Evolutionary conservation across 2,888 invertebrate species (phyloP).

Genomic region (Watsonalla cultraria): DNA sequence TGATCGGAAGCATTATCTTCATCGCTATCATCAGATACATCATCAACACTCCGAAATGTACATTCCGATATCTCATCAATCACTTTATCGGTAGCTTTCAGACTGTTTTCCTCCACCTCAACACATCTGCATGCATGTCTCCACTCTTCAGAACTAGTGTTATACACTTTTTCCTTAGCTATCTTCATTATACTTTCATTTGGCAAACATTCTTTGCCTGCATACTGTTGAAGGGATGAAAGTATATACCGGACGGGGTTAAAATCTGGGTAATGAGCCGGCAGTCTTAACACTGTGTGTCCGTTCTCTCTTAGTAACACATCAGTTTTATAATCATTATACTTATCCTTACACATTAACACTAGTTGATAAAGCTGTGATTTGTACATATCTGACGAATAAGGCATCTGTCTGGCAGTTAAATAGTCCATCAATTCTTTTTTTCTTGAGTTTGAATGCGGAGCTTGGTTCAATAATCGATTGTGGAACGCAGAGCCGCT

Average conservation of each 20-base stretch:
- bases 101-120: constrained; percentile 29
- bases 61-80: constrained; percentile 32
- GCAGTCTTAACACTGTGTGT: constrained; percentile 24
- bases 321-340: constrained; percentile 30
- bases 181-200: constrained; percentile 29
- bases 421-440: constrained; percentile 34
- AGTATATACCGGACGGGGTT: constrained; percentile 26
- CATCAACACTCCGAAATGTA: constrained; percentile 22
- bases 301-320: constrained; percentile 23
- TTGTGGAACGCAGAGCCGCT: constrained; percentile 28
- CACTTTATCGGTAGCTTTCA: constrained; percentile 29
- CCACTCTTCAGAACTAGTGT: constrained; percentile 25
- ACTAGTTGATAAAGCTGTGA: constrained; percentile 30
- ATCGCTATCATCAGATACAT: constrained; percentile 24
- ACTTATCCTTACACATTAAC: constrained; percentile 27
- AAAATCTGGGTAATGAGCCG: constrained; percentile 26
- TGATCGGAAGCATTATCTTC: constrained; percentile 26
- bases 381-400: constrained; percentile 29
- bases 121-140: constrained; percentile 18
- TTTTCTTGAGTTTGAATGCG: constrained; percentile 29
- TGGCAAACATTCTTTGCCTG: constrained; percentile 24
- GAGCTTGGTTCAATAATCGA: constrained; percentile 24
- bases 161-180: constrained; percentile 26
- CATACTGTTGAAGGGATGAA: constrained; percentile 20
- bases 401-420: constrained; percentile 27